Base-by-base conservation (phyloP, 2,113 vertebrate species). In the Pygoscelis antarcticus region DNA sequence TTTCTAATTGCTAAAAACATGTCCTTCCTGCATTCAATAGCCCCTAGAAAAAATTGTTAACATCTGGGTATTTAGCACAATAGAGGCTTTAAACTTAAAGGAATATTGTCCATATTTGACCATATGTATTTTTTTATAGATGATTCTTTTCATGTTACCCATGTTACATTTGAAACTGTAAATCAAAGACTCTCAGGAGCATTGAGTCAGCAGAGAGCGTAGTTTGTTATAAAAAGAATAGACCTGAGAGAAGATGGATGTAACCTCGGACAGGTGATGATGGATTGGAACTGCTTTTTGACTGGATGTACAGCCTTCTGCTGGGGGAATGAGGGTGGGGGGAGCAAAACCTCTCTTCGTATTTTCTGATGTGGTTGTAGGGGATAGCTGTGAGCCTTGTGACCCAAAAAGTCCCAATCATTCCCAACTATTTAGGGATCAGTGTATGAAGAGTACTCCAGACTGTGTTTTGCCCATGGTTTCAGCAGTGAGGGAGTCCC, bases 1-100 rank as follows among this genome's bases (percentile, higher is more conserved):
- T 97, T 94, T 96, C 91, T 97, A 97, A 97, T 97, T 97, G 96
- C 95, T 96, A 88, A 96, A 96, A 97, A 80, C 95, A 90, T 96
- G 97, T 93, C 94, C 91, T 97, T 97, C 97, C 97, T 97, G 96
- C 21, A 2, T 74, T 97, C 91, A 95, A 90, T 71, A 90, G 91
- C 55, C 55, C 86, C 71, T 74, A 86, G 87, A 83, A 97, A 93
- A 96, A 96, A 97, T 97, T 97, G 97, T 90, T 97, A 97, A 96
- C 97, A 97, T 89, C 96, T 97, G 97, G 93, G 71, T 86, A 60
- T 85, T 93, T 36, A 94, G 93, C 71, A 95, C 91, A 96, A 96
- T 57, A 90, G 89, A 90, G 93, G 57, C 95, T 96, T 97, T 81
- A 77, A 80, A 71, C 84, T 93, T 93, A 96, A 93, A 94, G 94